These are phyloP conservation scores for Hemiprocne comata DNA, from an alignment of 2,113 vertebrate genomes.

Conservation along the genomic window DNA sequence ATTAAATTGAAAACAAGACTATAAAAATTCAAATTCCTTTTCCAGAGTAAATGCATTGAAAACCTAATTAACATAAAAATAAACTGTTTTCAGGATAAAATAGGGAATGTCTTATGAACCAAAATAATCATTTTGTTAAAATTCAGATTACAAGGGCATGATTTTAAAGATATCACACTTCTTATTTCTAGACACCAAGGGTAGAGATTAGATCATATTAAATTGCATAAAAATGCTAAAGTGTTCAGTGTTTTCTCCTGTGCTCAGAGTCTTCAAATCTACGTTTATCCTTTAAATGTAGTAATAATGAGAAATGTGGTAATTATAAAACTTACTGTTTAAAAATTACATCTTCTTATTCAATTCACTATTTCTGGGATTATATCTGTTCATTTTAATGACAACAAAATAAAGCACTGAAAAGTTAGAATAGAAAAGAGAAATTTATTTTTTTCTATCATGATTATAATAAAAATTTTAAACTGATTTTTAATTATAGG, in stretches of 20 bases:
- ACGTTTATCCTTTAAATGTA: conserved; percentile 15
- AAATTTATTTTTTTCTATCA: background rate
- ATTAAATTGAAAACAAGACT: background rate
- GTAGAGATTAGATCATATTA: background rate
- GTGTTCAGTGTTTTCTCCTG: background rate
- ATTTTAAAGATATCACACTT: background rate
- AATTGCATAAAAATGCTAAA: background rate
- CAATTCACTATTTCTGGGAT: background rate
- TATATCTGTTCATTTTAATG: conserved; percentile 24
- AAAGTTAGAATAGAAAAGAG: background rate
- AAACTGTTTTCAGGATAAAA: conserved; percentile 8
- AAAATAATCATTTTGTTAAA: background rate
- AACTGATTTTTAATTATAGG: background rate
- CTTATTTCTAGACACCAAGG: background rate
- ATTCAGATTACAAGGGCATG: background rate
- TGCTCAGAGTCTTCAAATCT: conserved; percentile 35
- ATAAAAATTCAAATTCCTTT: background rate
- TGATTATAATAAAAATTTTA: background rate
- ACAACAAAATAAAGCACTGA: background rate
- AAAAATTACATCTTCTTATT: conserved; percentile 18
- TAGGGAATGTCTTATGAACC: background rate
- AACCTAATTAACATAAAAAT: conserved; percentile 33
- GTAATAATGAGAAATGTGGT: conserved; percentile 44
- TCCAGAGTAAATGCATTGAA: background rate
- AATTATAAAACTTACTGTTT: conserved; percentile 7